Conservation (phyloP, 2,888 invertebrate genomes). For the Scaptomyza parva region DNA sequence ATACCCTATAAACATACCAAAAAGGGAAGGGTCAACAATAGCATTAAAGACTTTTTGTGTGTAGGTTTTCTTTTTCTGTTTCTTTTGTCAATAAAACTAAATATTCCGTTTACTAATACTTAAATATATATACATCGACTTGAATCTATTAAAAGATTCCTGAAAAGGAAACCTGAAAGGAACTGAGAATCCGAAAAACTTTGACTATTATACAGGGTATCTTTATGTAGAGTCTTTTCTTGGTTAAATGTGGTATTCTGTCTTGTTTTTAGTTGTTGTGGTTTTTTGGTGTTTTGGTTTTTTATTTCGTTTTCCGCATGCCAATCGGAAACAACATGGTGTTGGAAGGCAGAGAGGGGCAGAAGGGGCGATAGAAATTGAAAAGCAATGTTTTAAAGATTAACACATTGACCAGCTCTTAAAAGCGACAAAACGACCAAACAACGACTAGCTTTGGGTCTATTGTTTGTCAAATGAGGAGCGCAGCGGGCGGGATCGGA, state of each 20-base stretch:
- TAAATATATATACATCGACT: no score
- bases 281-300: constrained; percentile 20
- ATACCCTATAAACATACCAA: constrained; percentile 1
- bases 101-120: no score
- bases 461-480: constrained; percentile 35
- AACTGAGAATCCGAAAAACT: no score
- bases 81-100: no score
- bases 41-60: not conserved
- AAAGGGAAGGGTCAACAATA: not conserved
- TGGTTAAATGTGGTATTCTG: not conserved
- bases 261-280: constrained; percentile 12
- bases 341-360: not conserved
- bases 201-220: constrained; percentile 12
- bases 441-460: constrained; percentile 29
- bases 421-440: constrained; percentile 11
- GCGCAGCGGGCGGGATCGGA: constrained; percentile 38
- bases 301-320: constrained; percentile 64
- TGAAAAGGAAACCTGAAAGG: no score
- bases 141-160: no score
- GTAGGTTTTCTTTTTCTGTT: no score
- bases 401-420: constrained; percentile 55
- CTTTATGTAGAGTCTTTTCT: not conserved
- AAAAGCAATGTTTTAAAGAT: constrained; percentile 58
- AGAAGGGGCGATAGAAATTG: constrained; percentile 52
- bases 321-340: constrained; percentile 41